A percentile compares a stretch with the other conserved stretches of the same genome.
Evolutionary conservation across 2,888 invertebrate species (phyloP).

Genomic region (Clivina fossor): DNA sequence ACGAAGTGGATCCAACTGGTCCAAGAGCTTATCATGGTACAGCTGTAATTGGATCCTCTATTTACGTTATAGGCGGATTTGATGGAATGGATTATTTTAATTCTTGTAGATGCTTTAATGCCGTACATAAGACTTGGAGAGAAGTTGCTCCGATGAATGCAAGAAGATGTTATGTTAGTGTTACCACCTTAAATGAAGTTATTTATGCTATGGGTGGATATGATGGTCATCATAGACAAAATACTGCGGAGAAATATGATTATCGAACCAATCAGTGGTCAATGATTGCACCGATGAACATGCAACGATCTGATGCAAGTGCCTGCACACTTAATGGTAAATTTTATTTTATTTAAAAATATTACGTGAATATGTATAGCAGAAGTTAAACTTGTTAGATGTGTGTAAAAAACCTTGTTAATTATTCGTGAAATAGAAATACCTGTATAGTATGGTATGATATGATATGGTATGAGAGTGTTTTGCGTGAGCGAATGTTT

Average conservation of each 20-base stretch:
- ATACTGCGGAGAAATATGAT: constrained; percentile 84
- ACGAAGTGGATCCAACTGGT: constrained; percentile 78
- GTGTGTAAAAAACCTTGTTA: no score
- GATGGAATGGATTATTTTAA: constrained; percentile 81
- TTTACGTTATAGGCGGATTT: constrained; percentile 91
- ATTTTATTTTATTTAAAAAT: no score
- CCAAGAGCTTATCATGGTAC: constrained; percentile 94
- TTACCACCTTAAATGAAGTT: constrained; percentile 72
- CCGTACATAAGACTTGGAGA: constrained; percentile 79
- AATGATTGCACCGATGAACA: constrained; percentile 83
- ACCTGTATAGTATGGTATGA: no score
- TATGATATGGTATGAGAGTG: no score
- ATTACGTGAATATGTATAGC: no score
- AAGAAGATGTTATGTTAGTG: constrained; percentile 84
- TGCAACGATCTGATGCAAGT: constrained; percentile 87
- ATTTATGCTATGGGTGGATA: constrained; percentile 89
- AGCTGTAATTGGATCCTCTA: constrained; percentile 79
- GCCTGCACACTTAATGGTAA: constrained; percentile 81
- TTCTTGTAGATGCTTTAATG: constrained; percentile 78
- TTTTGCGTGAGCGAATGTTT: no score
- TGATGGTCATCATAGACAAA: constrained; percentile 83
- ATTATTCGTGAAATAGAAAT: no score
- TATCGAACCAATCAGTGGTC: constrained; percentile 86
- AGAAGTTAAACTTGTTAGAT: no score
- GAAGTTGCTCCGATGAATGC: constrained; percentile 91